Base-by-base conservation (phyloP, 1,140 invertebrate genomes). In the Procambarus virginalis region DNA sequence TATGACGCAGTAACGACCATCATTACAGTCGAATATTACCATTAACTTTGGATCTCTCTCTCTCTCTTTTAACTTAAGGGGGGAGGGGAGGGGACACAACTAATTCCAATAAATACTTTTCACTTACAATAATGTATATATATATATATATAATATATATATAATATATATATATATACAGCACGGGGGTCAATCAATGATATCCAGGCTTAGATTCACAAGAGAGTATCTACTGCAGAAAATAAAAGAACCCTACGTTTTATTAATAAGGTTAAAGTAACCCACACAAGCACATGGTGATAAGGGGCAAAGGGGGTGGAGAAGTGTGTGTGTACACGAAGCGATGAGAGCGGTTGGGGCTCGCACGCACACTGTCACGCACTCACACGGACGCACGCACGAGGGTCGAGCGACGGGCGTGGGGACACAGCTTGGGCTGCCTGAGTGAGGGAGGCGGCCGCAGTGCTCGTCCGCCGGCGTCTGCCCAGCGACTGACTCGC, bases 401-500 rank as follows among this genome's bases (percentile, higher is more conserved):
- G 64, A 68, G 17, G 64, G 12, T 17, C 12, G 10, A 20, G 64
- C 20, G 64, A 68, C 12, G 12, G 64, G 17, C 60, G 60, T 9
- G 60, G 60, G 60, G 3, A 3, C 6, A 17, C 10, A 20, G 12
- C 12, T 0, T 17, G 3, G 64, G 64, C 64, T 14, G 64, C 64
- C 64, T 68, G 64, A 3, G 64, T 68, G 10, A 68, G 3, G 17
- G 17, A 20, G 64, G 34, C 34, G 64, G 64, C 64, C 64, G 64
- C 64, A 17, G 64, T 68, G 64, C 64, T 68, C 64, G 64, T 68
- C 64, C 64, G 64, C 64, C 64, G 64, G 64, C 64, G 64, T 68
- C 64, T 68, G 64, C 64, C 64, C 64, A 68, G 64, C 64, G 64
- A 68, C 64, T 68, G 64, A 68, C 64, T 68, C 64, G 64, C 64